Evolutionary conservation across 2,113 vertebrate species (phyloP).

Genomic region (Epinephelus cyanopodus): DNA sequence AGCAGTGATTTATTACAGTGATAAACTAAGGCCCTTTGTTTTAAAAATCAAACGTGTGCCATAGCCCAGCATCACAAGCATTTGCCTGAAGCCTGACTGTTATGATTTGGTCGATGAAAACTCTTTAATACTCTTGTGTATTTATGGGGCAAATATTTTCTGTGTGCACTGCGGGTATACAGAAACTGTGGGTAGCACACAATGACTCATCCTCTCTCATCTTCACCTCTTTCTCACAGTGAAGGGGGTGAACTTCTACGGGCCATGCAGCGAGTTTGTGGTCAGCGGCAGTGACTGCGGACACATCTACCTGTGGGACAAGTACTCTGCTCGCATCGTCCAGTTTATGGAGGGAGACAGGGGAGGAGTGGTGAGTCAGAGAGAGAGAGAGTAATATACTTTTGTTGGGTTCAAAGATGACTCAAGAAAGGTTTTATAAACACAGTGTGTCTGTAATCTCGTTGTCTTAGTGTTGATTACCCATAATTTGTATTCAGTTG

Average conservation of each 20-base stretch:
- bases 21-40: constrained; percentile 6
- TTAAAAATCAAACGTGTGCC: neutral
- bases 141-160: neutral
- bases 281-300: constrained; percentile 95
- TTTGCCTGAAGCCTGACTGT: neutral
- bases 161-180: neutral
- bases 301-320: constrained; percentile 97
- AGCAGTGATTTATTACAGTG: neutral
- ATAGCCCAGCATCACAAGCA: neutral
- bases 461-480: neutral
- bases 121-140: neutral
- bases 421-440: neutral
- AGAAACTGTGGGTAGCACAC: neutral
- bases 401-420: neutral
- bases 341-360: constrained; percentile 97
- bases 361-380: constrained; percentile 92
- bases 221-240: constrained; percentile 79
- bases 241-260: constrained; percentile 95
- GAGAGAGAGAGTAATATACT: too few species aligned
- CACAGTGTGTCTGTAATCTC: neutral
- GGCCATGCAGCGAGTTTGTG: constrained; percentile 93
- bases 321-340: constrained; percentile 93
- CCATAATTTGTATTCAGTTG: neutral
- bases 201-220: neutral
- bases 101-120: too few species aligned